Percentiles rank a stretch among this genome's conserved stretches.
Evolutionary conservation across 2,113 vertebrate species (phyloP).

Genomic region (Onychorhynchus coronatus): DNA sequence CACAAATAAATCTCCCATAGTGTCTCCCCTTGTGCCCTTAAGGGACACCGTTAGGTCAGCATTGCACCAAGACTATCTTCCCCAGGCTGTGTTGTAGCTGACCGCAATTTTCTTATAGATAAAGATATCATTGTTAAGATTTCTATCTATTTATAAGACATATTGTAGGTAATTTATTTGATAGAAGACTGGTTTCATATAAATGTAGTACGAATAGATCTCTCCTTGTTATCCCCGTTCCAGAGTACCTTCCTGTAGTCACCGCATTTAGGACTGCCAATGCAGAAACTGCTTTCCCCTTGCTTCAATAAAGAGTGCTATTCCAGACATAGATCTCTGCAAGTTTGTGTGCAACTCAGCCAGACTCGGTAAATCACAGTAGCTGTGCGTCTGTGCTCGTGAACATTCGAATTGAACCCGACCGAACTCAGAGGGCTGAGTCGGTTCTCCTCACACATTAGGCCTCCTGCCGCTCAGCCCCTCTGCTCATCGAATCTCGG

Average conservation of each 20-base stretch:
- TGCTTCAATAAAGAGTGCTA: background rate
- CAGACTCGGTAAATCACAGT: background rate
- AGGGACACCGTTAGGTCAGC: background rate
- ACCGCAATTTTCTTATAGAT: too few species aligned
- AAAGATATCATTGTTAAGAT: background rate
- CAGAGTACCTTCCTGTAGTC: too few species aligned
- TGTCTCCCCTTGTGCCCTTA: background rate
- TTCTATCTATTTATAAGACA: too few species aligned
- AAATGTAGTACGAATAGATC: too few species aligned
- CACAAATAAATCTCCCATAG: too few species aligned
- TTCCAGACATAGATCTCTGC: background rate
- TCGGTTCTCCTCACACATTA: too few species aligned
- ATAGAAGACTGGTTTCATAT: too few species aligned
- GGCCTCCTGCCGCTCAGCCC: too few species aligned
- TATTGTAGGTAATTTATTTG: too few species aligned
- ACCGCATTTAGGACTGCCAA: background rate
- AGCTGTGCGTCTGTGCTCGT: background rate
- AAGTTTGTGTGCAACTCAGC: background rate
- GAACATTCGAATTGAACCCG: background rate
- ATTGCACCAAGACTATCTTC: background rate
- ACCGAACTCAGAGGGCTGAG: background rate
- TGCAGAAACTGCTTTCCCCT: background rate
- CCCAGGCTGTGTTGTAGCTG: too few species aligned
- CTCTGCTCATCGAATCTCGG: background rate
- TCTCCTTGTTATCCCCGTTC: too few species aligned